phyloP scores from a whole-genome alignment of 2,113 vertebrate species.

The Ginglymostoma cirratum region DNA sequence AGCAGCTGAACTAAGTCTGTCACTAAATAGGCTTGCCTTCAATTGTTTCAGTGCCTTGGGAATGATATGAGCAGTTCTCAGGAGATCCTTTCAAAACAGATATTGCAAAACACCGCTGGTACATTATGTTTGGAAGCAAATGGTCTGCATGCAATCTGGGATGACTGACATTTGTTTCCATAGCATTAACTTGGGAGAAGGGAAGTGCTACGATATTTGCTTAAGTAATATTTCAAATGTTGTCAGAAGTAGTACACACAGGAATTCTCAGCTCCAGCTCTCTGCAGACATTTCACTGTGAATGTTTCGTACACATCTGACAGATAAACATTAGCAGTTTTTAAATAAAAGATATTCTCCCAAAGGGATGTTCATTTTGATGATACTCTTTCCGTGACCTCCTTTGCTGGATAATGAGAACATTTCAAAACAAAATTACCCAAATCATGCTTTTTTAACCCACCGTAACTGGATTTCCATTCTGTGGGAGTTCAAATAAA shows the following conservation, averaged over 20 bases:
- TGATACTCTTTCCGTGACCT: slow-evolving; percentile 32
- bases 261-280: neutral
- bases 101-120: neutral
- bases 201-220: neutral
- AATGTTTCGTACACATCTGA: neutral
- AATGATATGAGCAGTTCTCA: slow-evolving; percentile 2
- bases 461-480: neutral
- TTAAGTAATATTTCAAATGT: neutral
- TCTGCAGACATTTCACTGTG: neutral
- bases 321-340: neutral
- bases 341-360: neutral
- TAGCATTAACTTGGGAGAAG: neutral
- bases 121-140: neutral
- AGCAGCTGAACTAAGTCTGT: neutral
- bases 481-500: slow-evolving; percentile 1
- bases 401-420: slow-evolving; percentile 21
- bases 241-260: neutral
- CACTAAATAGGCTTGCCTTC: slow-evolving; percentile 1
- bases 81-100: neutral
- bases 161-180: neutral
- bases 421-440: slow-evolving; percentile 21
- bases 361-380: slow-evolving; percentile 3
- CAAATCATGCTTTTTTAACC: slow-evolving; percentile 23
- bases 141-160: neutral
- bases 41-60: slow-evolving; percentile 5